Evolutionary conservation across 2,888 invertebrate species (phyloP).

Genomic region (Amblyjoppa fuscipennis): DNA sequence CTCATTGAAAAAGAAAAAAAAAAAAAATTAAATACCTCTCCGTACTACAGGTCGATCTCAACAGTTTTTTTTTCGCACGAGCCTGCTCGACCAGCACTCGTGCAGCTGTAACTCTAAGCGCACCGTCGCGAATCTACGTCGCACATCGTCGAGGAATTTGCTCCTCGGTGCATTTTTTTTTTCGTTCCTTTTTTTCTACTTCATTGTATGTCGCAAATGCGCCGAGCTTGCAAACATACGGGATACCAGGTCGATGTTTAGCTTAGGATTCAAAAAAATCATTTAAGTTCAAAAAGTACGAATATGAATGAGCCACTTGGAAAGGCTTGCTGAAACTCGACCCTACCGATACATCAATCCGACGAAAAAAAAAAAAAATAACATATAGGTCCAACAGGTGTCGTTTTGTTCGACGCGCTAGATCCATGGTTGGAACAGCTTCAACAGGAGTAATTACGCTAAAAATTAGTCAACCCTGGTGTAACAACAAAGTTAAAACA

Average conservation of each 20-base stretch:
- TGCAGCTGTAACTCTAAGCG: conserved; percentile 49
- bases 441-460: not conserved
- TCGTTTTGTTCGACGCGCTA: not conserved
- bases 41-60: conserved; percentile 9
- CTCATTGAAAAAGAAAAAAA: conserved; percentile 24
- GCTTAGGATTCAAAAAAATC: no score
- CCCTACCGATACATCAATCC: not conserved
- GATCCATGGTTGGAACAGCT: not conserved
- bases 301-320: not conserved
- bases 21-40: conserved; percentile 53
- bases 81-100: conserved; percentile 11
- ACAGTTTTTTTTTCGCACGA: conserved; percentile 23
- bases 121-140: conserved; percentile 57
- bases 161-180: conserved; percentile 71
- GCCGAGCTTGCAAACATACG: conserved; percentile 26
- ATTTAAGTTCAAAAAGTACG: no score
- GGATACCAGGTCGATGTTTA: conserved; percentile 12
- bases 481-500: not conserved
- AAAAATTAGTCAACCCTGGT: not conserved
- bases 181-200: not conserved
- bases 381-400: not conserved
- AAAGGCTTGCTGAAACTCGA: not conserved
- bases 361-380: not conserved
- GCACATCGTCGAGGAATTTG: conserved; percentile 77
- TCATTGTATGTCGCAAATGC: conserved; percentile 35